phyloP scores from a whole-genome alignment of 2,888 invertebrate genomes.

The Drosophila kuntzei region DNA sequence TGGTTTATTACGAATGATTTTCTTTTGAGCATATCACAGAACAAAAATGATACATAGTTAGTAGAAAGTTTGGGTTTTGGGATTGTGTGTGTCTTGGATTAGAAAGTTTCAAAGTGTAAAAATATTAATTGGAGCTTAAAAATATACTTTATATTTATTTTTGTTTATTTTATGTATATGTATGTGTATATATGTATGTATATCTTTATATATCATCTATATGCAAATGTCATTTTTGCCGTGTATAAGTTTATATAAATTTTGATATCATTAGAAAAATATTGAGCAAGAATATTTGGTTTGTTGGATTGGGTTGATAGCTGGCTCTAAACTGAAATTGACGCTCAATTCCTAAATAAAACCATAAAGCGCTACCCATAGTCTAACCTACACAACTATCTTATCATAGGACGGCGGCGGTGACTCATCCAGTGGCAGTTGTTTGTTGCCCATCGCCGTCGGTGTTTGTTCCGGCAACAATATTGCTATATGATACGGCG shows the following conservation, averaged over 20 bases:
- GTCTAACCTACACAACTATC: constrained; percentile 88
- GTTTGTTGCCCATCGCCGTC: constrained; percentile 70
- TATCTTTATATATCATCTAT: constrained; percentile 53
- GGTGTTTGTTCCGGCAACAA: constrained; percentile 87
- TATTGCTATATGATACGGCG: constrained; percentile 94
- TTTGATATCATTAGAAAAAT: constrained; percentile 76
- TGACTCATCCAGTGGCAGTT: constrained; percentile 86
- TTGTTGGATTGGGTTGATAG: constrained; percentile 41
- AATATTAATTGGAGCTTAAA: constrained; percentile 74
- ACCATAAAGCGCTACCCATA: constrained; percentile 37
- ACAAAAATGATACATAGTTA: constrained; percentile 80
- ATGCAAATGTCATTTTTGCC: constrained; percentile 57
- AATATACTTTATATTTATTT: constrained; percentile 49
- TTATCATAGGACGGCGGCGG: constrained; percentile 92
- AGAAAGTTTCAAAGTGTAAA: constrained; percentile 73
- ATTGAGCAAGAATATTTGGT: constrained; percentile 72
- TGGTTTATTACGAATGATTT: constrained; percentile 60
- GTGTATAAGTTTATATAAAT: constrained; percentile 78
- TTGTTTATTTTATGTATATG: constrained; percentile 43
- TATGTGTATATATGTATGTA: constrained; percentile 40
- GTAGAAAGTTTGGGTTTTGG: constrained; percentile 59
- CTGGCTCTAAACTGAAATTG: constrained; percentile 59
- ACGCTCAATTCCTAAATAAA: constrained; percentile 66
- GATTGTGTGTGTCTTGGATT: constrained; percentile 41
- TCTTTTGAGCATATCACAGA: constrained; percentile 83